Base-by-base conservation (phyloP, 1,140 invertebrate genomes). In the Philotrypesis tridentata region DNA sequence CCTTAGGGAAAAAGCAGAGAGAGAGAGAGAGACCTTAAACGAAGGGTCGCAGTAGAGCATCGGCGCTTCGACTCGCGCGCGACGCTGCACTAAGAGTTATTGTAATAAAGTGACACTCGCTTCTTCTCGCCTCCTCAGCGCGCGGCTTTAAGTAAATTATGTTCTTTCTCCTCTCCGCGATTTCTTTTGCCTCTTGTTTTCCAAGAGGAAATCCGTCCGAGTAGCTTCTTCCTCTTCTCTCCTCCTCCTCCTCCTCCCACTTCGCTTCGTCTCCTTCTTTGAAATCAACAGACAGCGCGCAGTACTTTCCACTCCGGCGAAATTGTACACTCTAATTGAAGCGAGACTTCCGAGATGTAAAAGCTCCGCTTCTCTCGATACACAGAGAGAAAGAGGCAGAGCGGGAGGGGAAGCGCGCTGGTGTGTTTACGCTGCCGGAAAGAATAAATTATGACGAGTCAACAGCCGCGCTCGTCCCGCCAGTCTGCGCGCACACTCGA, bases 141-240 rank as follows among this genome's bases (percentile, higher is more conserved):
- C 9, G 55, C n/a, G n/a, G n/a, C n/a, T 61, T 63, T 3, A 63
- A 63, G 61, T 65, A 65, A 65, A 29, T 65, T 65, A 65, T 65
- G 7, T 4, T 65, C 61, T 29, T 25, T 65, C 61, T 65, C 17
- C 61, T 8, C n/a, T 60, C 12, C 2, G 9, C 9, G 25, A 63
- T 23, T 63, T 25, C 61, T 63, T 17, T 8, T 14, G 23, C 25
- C n/a, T 7, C n/a, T 63, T 63, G 6, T 60, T n/a, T 5, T 60
- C 61, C 25, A 17, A 63, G 61, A 25, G 23, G 23, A 63, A 63
- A 63, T 63, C n/a, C n/a, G 23, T 25, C 61, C 23, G 61, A 63
- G 25, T 63, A 23, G n/a, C 23, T 14, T 37, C 9, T 37, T 37
- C 33, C 9, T 17, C 48, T n/a, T n/a, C 48, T 12, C 12, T 25